These are phyloP conservation scores for Aphidius gifuensis DNA, from an alignment of 1,140 invertebrate species.

Conservation along the genomic window DNA sequence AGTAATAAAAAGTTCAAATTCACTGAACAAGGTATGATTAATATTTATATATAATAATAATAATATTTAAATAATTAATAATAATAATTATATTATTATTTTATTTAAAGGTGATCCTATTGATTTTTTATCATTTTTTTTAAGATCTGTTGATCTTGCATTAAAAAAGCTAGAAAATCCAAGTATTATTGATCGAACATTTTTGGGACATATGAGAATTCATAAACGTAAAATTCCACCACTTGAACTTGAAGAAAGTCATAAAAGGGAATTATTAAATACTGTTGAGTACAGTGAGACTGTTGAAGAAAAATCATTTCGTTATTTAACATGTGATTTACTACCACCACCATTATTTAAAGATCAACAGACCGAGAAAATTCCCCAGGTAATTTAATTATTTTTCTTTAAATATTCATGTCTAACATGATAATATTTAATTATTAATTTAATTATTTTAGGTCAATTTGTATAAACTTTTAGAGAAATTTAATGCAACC, in stretches of 20 bases:
- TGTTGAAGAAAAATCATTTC: constrained; percentile 84
- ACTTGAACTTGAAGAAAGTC: constrained; percentile 85
- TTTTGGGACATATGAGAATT: constrained; percentile 93
- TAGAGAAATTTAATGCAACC: constrained; percentile 95
- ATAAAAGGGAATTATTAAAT: constrained; percentile 73
- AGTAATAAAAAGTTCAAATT: constrained; percentile 98
- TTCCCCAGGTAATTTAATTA: constrained; percentile 75
- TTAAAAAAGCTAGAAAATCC: constrained; percentile 83
- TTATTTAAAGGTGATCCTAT: constrained; percentile 79
- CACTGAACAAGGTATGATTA: constrained; percentile 82
- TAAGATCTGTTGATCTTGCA: constrained; percentile 89
- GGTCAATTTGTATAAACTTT: constrained; percentile 89
- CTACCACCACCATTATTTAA: constrained; percentile 95
- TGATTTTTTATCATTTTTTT: constrained; percentile 94
- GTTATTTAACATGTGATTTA: constrained; percentile 95
- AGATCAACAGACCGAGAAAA: constrained; percentile 96
- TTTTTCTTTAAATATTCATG: constrained; percentile 1
- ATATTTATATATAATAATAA: too few species aligned
- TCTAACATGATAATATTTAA: neutral
- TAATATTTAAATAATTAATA: neutral
- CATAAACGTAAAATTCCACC: constrained; percentile 93
- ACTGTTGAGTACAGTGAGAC: constrained; percentile 87
- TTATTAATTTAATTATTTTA: constrained; percentile 43
- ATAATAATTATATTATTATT: constrained; percentile 19
- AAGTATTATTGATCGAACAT: constrained; percentile 93